phyloP scores from a whole-genome alignment of 2,113 vertebrate genomes.

The Manacus vitellinus region DNA sequence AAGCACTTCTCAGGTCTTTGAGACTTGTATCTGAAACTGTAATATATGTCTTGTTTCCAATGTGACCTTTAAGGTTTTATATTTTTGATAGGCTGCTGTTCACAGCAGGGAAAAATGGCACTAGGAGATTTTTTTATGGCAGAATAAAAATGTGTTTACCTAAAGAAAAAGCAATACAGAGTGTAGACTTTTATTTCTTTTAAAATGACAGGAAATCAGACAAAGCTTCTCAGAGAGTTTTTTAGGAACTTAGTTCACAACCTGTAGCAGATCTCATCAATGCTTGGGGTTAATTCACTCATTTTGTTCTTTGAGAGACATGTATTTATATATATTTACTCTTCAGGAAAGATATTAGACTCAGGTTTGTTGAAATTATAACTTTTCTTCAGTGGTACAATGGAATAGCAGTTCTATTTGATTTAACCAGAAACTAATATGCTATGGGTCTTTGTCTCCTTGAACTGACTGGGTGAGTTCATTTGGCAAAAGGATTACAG shows the following conservation, averaged over 20 bases:
- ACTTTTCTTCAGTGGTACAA: neutral
- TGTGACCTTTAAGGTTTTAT: constrained; percentile 56
- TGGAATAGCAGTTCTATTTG: neutral
- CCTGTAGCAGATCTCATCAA: neutral
- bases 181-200: neutral
- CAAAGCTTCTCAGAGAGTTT: neutral
- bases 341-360: neutral
- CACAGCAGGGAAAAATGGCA: constrained; percentile 43
- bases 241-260: neutral
- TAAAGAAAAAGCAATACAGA: constrained; percentile 22
- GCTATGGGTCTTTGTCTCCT: neutral
- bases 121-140: constrained; percentile 14
- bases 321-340: neutral
- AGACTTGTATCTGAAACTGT: neutral
- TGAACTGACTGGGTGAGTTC: neutral
- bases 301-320: neutral
- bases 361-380: neutral
- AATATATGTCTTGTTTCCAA: neutral
- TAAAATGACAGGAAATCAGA: constrained; percentile 31
- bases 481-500: neutral
- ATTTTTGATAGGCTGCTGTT: constrained; percentile 35
- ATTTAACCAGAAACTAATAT: neutral
- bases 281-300: neutral
- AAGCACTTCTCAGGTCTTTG: neutral
- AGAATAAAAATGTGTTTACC: constrained; percentile 54